phyloP scores from a whole-genome alignment of 2,797 vertebrate species.

The Cirrhinus molitorella region DNA sequence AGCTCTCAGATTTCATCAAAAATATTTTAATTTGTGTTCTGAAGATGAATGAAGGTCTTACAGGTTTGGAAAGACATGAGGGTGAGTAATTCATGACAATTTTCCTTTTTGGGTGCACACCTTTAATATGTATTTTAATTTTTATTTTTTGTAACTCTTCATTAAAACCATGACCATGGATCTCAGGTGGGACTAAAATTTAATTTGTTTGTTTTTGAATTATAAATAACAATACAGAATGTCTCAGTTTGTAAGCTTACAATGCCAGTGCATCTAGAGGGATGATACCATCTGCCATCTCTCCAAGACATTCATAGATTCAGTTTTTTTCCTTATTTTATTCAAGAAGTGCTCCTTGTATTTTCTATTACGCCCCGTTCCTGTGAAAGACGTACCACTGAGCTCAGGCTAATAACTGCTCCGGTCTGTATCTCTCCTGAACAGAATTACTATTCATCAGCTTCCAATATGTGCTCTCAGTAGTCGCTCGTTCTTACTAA shows the following conservation, averaged over 20 bases:
- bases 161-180: not conserved
- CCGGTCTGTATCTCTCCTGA: not conserved
- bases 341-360: constrained; percentile 14
- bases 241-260: not conserved
- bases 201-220: not conserved
- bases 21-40: too few species aligned
- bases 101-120: too few species aligned
- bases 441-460: constrained; percentile 36
- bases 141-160: too few species aligned
- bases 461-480: constrained; percentile 16
- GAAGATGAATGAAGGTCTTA: too few species aligned
- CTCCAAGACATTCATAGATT: not conserved
- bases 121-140: not conserved
- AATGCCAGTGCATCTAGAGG: not conserved
- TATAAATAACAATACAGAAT: not conserved
- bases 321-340: not conserved
- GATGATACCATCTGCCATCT: constrained; percentile 9
- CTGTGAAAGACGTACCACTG: constrained; percentile 1
- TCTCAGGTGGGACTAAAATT: not conserved
- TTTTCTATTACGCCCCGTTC: constrained; percentile 10
- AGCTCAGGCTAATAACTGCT: constrained; percentile 19
- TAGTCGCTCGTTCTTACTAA: constrained; percentile 18
- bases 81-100: too few species aligned
- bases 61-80: too few species aligned
- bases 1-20: too few species aligned